These are phyloP conservation scores for Argyrosomus regius DNA, from an alignment of 2,797 vertebrate species.

Conservation along the genomic window DNA sequence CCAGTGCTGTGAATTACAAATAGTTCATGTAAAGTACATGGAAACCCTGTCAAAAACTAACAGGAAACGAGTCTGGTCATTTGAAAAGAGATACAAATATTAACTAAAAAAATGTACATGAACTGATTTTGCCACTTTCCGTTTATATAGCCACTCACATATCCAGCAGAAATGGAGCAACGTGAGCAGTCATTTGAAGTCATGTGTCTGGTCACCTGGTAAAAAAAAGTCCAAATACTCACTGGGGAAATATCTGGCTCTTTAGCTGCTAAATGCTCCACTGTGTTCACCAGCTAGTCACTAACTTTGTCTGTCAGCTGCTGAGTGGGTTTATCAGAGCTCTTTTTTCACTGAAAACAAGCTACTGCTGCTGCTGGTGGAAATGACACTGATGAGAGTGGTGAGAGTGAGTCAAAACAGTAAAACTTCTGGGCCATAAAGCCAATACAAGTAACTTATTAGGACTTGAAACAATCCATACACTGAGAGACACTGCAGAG, in stretches of 20 bases:
- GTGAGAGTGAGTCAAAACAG: conserved; percentile 8
- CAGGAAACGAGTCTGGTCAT: not conserved
- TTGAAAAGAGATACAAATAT: no score
- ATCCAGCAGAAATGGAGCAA: conserved; percentile 3
- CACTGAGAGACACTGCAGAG: not conserved
- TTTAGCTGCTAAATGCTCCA: conserved; percentile 29
- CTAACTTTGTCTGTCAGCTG: conserved; percentile 31
- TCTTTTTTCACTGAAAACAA: conserved; percentile 24
- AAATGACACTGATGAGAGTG: conserved; percentile 13
- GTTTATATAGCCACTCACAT: not conserved
- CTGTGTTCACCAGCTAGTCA: conserved; percentile 25
- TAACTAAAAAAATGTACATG: not conserved
- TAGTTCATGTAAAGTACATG: not conserved
- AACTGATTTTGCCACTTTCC: not conserved
- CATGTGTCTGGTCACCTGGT: not conserved
- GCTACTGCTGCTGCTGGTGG: conserved; percentile 7
- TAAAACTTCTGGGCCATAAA: not conserved
- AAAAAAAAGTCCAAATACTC: conserved; percentile 11
- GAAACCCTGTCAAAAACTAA: not conserved
- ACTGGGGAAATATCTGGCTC: conserved; percentile 14
- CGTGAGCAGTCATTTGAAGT: not conserved
- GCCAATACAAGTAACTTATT: not conserved
- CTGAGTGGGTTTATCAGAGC: conserved; percentile 6
- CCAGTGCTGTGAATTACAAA: not conserved
- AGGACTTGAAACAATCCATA: conserved; percentile 6